phyloP scores from a whole-genome alignment of 37 sponge, comb jelly and placozoan species.

The Hormiphora californensis region DNA sequence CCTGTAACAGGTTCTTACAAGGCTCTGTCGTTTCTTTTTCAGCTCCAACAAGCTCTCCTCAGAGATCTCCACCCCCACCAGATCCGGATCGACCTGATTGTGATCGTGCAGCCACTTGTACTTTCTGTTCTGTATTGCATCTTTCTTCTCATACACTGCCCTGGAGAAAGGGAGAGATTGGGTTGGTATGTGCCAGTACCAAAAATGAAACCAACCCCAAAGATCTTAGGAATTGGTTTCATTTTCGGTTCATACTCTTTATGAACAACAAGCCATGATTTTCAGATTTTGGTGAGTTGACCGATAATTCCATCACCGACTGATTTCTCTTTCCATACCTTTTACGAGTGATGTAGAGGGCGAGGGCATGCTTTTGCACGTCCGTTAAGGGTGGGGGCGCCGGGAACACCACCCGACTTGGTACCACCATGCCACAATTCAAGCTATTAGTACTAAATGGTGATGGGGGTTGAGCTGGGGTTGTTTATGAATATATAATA shows the following conservation, averaged over 20 bases:
- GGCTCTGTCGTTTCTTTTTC: conserved; percentile 31
- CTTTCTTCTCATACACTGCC: conserved; percentile 17
- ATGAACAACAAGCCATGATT: no score
- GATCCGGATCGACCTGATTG: conserved; percentile 35
- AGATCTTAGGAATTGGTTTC: no score
- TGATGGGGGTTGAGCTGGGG: no score
- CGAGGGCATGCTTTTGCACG: conserved; percentile 22
- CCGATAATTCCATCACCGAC: no score
- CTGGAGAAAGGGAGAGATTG: neutral
- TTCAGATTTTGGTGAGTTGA: no score
- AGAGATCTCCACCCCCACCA: conserved; percentile 39
- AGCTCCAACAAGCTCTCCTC: conserved; percentile 24
- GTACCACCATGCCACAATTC: no score
- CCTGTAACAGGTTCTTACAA: neutral
- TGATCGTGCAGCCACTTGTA: conserved; percentile 31
- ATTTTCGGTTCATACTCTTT: no score
- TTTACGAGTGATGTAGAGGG: conserved; percentile 20
- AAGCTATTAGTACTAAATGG: no score
- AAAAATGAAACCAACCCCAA: no score
- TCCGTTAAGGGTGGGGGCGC: conserved; percentile 13
- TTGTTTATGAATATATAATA: no score
- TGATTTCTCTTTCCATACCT: no score
- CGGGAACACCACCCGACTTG: neutral
- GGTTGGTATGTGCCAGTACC: no score
- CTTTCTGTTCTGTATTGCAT: neutral